A percentile compares a stretch with the other conserved stretches of the same genome.
Evolutionary conservation across 2,888 invertebrate genomes (phyloP).

Genomic region (Sarcophaga caerulescens): DNA sequence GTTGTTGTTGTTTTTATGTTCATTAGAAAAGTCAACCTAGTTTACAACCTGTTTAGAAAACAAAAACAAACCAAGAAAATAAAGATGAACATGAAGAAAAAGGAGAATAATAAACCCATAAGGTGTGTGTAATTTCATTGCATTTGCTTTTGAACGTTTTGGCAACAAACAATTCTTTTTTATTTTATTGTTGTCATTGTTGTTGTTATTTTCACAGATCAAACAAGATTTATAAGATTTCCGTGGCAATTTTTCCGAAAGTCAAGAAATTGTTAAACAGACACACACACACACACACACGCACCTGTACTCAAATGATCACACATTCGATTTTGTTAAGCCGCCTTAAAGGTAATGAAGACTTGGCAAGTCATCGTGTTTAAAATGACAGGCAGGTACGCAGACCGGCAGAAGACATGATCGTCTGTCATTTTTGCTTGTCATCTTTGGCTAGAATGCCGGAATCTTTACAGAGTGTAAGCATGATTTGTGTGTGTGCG

Average conservation of each 20-base stretch:
- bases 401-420: no score
- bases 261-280: no score
- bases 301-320: neutral
- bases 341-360: neutral
- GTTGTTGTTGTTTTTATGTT: neutral
- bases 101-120: no score
- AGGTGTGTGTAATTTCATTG: neutral
- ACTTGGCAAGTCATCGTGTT: neutral
- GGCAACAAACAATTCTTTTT: conserved; percentile 19
- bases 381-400: neutral
- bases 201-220: conserved; percentile 22
- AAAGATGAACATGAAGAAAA: no score
- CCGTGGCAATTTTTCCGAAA: conserved; percentile 22
- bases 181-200: neutral
- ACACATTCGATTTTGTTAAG: neutral
- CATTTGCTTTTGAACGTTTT: conserved; percentile 35
- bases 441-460: no score
- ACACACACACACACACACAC: neutral
- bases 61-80: neutral
- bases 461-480: no score
- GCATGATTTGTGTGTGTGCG: no score
- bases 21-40: conserved; percentile 60
- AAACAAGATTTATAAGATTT: conserved; percentile 53
- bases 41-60: conserved; percentile 62
- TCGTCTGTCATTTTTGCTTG: neutral